Conservation (phyloP, 2,888 invertebrate genomes). For the Crepidodera aurea region DNA sequence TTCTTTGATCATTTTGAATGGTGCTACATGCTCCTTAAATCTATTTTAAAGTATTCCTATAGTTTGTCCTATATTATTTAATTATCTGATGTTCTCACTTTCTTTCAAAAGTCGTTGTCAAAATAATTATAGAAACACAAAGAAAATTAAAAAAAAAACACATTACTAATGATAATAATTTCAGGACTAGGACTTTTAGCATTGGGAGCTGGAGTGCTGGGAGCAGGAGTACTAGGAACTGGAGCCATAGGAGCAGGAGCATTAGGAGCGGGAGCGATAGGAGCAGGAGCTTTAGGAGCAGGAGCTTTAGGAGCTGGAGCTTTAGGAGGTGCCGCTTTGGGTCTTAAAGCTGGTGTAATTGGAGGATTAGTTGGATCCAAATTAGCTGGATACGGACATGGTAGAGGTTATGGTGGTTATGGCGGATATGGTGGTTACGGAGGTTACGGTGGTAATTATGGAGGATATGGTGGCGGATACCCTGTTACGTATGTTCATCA, state of each 20-base stretch:
- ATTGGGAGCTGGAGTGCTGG: slow-evolving; percentile 39
- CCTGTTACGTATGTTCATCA: too few relatives aligned
- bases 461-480: background rate
- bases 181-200: slow-evolving; percentile 18
- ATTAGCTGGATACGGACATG: background rate
- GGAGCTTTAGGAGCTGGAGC: slow-evolving; percentile 38
- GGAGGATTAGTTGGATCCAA: background rate
- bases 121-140: too few relatives aligned
- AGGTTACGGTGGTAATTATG: background rate
- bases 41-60: too few relatives aligned
- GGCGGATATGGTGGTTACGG: slow-evolving; percentile 19
- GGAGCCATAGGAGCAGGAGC: slow-evolving; percentile 26
- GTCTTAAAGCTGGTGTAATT: slow-evolving; percentile 17
- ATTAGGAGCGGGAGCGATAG: slow-evolving; percentile 15
- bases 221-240: slow-evolving; percentile 40
- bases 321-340: slow-evolving; percentile 33
- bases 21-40: too few relatives aligned
- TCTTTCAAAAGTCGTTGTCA: too few relatives aligned
- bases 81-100: too few relatives aligned
- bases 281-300: slow-evolving; percentile 23
- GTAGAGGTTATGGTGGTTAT: slow-evolving; percentile 20
- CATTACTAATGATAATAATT: too few relatives aligned
- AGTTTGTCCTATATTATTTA: too few relatives aligned
- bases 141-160: too few relatives aligned
- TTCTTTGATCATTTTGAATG: too few relatives aligned